These are phyloP conservation scores for Sminthurinus aureus DNA, from an alignment of 2,888 invertebrate species.

Conservation along the genomic window DNA sequence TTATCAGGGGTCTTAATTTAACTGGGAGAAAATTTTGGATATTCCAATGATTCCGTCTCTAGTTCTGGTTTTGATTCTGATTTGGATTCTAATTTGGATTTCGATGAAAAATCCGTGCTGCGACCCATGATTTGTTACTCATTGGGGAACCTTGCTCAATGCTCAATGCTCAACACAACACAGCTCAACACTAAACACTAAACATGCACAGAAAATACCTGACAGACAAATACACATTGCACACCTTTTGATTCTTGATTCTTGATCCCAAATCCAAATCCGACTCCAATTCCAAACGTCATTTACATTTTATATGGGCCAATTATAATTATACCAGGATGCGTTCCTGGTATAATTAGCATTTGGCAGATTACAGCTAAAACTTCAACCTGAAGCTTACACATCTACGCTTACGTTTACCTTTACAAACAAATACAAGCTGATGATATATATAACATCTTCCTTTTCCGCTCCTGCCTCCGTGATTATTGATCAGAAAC, in stretches of 20 bases:
- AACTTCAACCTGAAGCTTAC: no score
- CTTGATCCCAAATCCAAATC: background rate
- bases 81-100: background rate
- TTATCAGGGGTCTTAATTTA: conserved; percentile 29
- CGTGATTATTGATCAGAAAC: no score
- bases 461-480: no score
- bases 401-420: no score
- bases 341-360: no score
- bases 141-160: background rate
- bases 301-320: background rate
- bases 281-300: background rate
- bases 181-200: background rate
- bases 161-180: background rate
- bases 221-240: background rate
- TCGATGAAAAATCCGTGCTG: conserved; percentile 3
- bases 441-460: no score
- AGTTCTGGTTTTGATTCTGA: no score
- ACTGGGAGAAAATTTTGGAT: background rate
- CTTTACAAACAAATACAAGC: no score
- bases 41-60: no score
- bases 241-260: background rate
- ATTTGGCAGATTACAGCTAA: no score
- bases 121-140: background rate
- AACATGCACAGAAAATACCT: background rate
- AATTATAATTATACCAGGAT: no score